These are phyloP conservation scores for Myotis lucifugus DNA, from an alignment of 2,113 vertebrate genomes.

Conservation along the genomic window DNA sequence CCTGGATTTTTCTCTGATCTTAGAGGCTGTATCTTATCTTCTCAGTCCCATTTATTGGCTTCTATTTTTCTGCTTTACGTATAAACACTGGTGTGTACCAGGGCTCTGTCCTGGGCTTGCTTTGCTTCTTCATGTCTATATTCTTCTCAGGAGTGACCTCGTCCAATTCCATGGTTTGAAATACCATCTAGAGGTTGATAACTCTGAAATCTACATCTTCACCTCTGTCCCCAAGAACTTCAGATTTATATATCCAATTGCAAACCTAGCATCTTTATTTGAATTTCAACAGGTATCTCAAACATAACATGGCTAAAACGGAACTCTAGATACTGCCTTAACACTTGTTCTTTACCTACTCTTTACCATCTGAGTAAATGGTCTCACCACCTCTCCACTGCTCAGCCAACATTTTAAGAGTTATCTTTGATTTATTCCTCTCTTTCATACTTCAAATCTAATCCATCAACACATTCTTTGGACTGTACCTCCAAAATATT, in stretches of 20 bases:
- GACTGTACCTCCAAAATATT: background rate
- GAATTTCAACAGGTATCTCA: background rate
- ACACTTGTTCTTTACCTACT: background rate
- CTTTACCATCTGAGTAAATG: background rate
- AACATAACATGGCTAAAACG: background rate
- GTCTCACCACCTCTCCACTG: background rate
- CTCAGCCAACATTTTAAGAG: background rate
- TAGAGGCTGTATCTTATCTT: background rate
- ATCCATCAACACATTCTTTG: background rate
- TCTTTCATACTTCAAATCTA: background rate
- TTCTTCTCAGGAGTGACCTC: background rate
- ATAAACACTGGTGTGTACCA: background rate
- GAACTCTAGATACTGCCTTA: background rate
- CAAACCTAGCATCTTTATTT: background rate
- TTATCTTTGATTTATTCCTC: constrained; percentile 12
- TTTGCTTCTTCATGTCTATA: background rate
- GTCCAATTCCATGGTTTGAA: background rate
- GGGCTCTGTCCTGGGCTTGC: background rate
- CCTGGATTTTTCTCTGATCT: background rate
- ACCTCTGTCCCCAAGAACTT: background rate
- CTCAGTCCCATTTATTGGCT: background rate
- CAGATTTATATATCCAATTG: background rate
- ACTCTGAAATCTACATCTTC: background rate
- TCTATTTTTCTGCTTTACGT: background rate
- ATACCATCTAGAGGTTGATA: background rate